Evolutionary conservation across 2,113 vertebrate species (phyloP).

Genomic region (Lathamus discolor): DNA sequence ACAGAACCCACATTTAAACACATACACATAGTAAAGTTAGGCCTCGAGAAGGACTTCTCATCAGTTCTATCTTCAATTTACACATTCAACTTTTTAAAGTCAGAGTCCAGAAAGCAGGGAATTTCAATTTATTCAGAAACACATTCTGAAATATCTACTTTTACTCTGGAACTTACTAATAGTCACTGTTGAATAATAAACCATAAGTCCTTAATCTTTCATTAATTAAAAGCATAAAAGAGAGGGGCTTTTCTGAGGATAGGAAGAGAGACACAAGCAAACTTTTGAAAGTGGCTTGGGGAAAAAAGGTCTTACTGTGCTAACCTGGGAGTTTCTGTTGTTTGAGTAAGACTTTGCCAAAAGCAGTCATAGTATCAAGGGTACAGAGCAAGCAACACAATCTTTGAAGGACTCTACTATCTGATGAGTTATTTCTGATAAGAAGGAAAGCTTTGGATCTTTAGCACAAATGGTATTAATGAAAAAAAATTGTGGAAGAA

Average conservation of each 20-base stretch:
- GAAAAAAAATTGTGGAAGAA: neutral
- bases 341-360: neutral
- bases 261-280: neutral
- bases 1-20: neutral
- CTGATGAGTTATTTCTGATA: neutral
- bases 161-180: neutral
- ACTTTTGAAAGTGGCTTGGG: neutral
- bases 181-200: neutral
- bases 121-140: neutral
- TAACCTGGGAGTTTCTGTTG: neutral
- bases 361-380: neutral
- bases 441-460: neutral
- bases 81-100: neutral
- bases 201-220: neutral
- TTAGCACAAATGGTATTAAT: neutral
- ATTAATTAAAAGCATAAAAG: neutral
- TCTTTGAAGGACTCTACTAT: neutral
- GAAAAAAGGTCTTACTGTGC: neutral
- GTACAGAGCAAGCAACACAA: neutral
- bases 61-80: neutral
- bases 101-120: neutral
- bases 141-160: neutral
- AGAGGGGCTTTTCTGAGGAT: neutral
- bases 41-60: neutral
- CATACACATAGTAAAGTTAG: neutral